Evolutionary conservation across 2,888 invertebrate species (phyloP), one percentile per base, ranked within the genome.

Genomic region (Pachycephus smyrnensis): DNA sequence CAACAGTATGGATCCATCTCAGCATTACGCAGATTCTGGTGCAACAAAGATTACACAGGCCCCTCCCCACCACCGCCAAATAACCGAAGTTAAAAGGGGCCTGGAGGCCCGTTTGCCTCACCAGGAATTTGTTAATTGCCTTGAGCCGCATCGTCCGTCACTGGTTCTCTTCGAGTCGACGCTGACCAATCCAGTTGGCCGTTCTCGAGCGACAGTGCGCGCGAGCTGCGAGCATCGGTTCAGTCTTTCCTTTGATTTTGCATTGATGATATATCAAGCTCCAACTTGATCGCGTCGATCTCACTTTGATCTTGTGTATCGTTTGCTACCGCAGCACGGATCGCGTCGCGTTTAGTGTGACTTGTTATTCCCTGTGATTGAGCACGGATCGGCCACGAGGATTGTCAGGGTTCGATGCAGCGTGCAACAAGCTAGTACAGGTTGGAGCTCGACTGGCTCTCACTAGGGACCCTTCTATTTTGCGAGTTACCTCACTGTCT

Each of bases 171-270:
- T 55, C 55, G 15, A 55, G 9, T 55, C 55, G 55, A 23, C 55
- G 55, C 55, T 55, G 55, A 55, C 71, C 71, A 71, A 33, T 71
- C 71, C 33, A 71, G 71, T 71, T 33, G 71, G 71, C 23, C 71
- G 31, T 71, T 71, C 71, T 31, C 31, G 71, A 23, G 55, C 55
- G 55, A 55, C 55, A 55, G 55, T 55, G 55, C 55, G 55, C 23
- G 9, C 55, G 55, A 15, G 23, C 55, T 55, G 55, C 9, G 55
- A 55, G 23, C 23, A 55, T 55, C 55, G 55, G 55, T 55, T 55
- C 55, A 55, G 55, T 55, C 23, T 23, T 23, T 23, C 55, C 9
- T 55, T 15, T 23, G 55, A 9, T 55, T 55, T 55, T 55, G 55
- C 55, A 55, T 55, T 23, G 55, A 55, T 23, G 55, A 55, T 55